These are phyloP conservation scores for Sus scrofa DNA, from an alignment of 2,113 vertebrate genomes.

Conservation along the genomic window DNA sequence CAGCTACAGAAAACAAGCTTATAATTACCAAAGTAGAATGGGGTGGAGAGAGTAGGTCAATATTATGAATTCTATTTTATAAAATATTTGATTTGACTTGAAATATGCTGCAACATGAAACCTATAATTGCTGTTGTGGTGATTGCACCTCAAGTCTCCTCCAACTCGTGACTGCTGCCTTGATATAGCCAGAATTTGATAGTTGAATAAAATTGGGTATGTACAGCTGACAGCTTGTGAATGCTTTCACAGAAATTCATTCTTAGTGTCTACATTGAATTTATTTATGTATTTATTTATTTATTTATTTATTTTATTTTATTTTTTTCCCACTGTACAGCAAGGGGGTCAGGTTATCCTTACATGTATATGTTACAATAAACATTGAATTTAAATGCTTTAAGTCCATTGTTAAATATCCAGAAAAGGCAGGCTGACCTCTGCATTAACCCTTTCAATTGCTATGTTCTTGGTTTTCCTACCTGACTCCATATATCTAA, in stretches of 20 bases:
- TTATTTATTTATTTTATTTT: too few species aligned
- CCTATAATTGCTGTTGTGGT: not conserved
- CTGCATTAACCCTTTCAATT: not conserved
- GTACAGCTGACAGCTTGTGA: not conserved
- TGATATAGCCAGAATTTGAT: not conserved
- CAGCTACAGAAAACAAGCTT: not conserved
- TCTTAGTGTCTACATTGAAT: not conserved
- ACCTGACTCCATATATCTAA: not conserved
- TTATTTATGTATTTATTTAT: too few species aligned
- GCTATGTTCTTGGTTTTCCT: not conserved
- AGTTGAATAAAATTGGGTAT: not conserved
- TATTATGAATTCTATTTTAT: not conserved
- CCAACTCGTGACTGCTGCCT: not conserved
- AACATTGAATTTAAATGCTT: not conserved
- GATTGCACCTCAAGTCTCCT: not conserved
- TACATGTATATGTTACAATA: too few species aligned
- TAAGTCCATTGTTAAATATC: not conserved
- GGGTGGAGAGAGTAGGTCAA: not conserved
- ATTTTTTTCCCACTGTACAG: too few species aligned
- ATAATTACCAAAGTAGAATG: not conserved
- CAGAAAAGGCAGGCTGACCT: not conserved
- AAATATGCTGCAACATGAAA: not conserved
- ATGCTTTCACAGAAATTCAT: not conserved
- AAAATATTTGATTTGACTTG: conserved; percentile 18
- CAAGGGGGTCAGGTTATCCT: too few species aligned